These are phyloP conservation scores for Drosophila antonietae DNA, from an alignment of 2,888 invertebrate species.

Conservation along the genomic window DNA sequence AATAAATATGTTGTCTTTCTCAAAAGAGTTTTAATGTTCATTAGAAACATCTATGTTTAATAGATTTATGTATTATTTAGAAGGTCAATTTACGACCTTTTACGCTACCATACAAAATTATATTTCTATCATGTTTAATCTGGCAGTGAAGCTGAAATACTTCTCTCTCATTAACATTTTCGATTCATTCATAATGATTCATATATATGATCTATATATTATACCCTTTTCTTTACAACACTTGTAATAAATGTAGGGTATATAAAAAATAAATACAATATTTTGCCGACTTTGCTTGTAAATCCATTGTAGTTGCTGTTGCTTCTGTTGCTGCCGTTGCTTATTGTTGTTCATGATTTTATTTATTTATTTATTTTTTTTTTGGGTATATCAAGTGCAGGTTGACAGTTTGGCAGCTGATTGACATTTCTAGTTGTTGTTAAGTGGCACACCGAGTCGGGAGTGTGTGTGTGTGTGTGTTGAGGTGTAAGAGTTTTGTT, in stretches of 20 bases:
- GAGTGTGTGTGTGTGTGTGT: slow-evolving; percentile 35
- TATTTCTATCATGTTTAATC: background rate
- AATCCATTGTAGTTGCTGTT: slow-evolving; percentile 28
- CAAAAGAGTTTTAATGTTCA: background rate
- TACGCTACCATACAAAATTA: no score
- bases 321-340: slow-evolving; percentile 19
- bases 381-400: slow-evolving; percentile 63
- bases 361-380: slow-evolving; percentile 2
- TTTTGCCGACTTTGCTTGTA: slow-evolving; percentile 49
- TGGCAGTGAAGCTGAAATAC: background rate
- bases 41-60: background rate
- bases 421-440: slow-evolving; percentile 79
- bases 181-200: background rate
- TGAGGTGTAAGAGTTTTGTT: slow-evolving; percentile 27
- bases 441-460: slow-evolving; percentile 69
- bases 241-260: slow-evolving; percentile 7
- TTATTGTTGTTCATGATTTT: slow-evolving; percentile 15
- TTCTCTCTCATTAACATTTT: background rate
- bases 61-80: background rate
- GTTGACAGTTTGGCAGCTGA: slow-evolving; percentile 72
- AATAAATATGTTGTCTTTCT: background rate
- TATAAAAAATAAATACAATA: slow-evolving; percentile 9
- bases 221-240: background rate
- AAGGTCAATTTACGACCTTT: background rate
- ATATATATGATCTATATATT: background rate